A percentile compares a stretch with the other conserved stretches of the same genome.
Conservation (phyloP, 2,113 vertebrate genomes). For the Barnardius zonarius region DNA sequence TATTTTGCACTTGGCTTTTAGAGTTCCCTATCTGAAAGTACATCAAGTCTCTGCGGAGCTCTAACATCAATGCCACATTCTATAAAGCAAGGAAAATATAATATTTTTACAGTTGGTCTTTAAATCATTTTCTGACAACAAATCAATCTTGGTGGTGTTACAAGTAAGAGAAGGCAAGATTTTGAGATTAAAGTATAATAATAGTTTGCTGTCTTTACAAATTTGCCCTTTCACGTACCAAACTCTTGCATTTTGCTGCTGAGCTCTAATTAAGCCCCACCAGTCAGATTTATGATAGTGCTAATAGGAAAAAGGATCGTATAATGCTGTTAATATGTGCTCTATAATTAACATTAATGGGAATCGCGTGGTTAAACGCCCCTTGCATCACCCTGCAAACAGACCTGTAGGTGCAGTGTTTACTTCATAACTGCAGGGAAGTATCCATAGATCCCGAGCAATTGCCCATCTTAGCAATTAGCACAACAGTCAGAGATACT, state of each 20-base stretch:
- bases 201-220: not conserved
- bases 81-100: conserved; percentile 14
- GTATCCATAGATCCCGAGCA: not conserved
- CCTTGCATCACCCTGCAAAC: not conserved
- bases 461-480: not conserved
- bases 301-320: conserved; percentile 24
- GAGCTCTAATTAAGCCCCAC: conserved; percentile 21
- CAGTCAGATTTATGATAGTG: conserved; percentile 37
- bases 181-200: conserved; percentile 26
- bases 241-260: not conserved
- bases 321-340: conserved; percentile 24
- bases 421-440: not conserved
- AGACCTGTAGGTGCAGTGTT: not conserved
- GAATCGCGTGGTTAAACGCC: not conserved
- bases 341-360: conserved; percentile 52
- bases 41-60: conserved; percentile 37
- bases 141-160: conserved; percentile 45
- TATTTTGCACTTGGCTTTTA: conserved; percentile 38
- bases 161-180: not conserved
- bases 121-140: conserved; percentile 53
- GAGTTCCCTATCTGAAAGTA: conserved; percentile 14
- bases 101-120: conserved; percentile 24
- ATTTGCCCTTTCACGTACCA: not conserved
- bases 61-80: conserved; percentile 28
- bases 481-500: not conserved